Evolutionary conservation across 2,797 vertebrate species (phyloP), one percentile per base, ranked within the genome.

Genomic region (Lemur catta): DNA sequence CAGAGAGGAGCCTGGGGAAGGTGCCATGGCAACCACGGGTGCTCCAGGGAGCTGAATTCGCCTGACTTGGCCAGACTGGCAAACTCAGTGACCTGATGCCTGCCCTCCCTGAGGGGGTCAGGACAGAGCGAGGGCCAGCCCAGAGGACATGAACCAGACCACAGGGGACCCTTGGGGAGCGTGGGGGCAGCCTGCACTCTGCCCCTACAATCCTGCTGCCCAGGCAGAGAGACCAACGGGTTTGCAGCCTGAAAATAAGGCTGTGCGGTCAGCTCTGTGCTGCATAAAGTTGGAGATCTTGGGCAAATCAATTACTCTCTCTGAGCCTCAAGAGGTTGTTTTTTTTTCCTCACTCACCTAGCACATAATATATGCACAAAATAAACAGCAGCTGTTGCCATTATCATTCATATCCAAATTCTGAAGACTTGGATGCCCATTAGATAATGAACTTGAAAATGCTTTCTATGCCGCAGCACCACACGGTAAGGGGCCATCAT

Each of bases 21-120:
- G 41, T 57, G 26, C 91, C 96, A 97, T 94, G 89, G 96, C 84
- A 97, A 97, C 97, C 48, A 5, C 12, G 74, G 94, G 0, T 0
- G 50, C 93, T 97, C 92, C 55, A 26, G 85, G 48, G 90, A 94
- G 67, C 41, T 18, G 0, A 59, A 82, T 75, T 84, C 0, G 0
- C 52, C 87, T 78, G 74, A 75, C 65, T 95, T 75, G 85, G 63
- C 91, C 95, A 95, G 33, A 41, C 17, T 55, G 67, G 65, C 85
- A 86, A 84, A 92, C 52, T 46, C 50, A 74, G 52, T 96, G 96
- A 93, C 94, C 95, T 69, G 57, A 78, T 17, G 26, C 82, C 88
- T 79, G 50, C 35, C 61, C 63, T 69, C 33, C 46, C 22, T 13
- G 14, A n/a, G 38, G 22, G 4, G 11, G 52, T 72, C 76, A 59